Conservation (phyloP, 2,888 invertebrate genomes). For the Danaus chrysippus region DNA sequence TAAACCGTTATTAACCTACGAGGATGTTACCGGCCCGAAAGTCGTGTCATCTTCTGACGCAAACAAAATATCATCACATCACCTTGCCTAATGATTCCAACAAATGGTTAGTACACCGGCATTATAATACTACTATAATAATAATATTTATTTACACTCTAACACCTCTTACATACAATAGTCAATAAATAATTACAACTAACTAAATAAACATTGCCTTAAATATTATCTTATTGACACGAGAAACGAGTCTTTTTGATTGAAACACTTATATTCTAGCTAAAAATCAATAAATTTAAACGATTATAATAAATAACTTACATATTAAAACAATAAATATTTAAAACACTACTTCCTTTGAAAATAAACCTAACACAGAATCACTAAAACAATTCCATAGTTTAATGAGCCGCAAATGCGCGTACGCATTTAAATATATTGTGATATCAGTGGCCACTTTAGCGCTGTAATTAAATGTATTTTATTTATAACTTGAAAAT, state of each 20-base stretch:
- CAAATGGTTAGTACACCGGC: slow-evolving; percentile 45
- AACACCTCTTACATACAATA: too few species aligned
- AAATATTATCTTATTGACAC: too few species aligned
- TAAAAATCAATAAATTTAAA: too few species aligned
- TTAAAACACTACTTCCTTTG: too few species aligned
- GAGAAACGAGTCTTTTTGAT: too few species aligned
- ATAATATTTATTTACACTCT: not conserved
- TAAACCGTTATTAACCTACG: slow-evolving; percentile 7
- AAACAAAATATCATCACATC: slow-evolving; percentile 70
- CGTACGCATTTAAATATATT: slow-evolving; percentile 18
- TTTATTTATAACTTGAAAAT: slow-evolving; percentile 66
- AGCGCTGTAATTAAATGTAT: slow-evolving; percentile 52
- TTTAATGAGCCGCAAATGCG: not conserved
- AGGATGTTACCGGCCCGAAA: slow-evolving; percentile 22
- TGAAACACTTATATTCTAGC: too few species aligned
- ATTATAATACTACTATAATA: slow-evolving; percentile 6
- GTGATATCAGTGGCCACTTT: slow-evolving; percentile 35
- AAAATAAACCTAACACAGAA: too few species aligned
- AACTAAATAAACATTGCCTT: too few species aligned
- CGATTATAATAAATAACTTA: too few species aligned
- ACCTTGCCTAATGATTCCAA: slow-evolving; percentile 59
- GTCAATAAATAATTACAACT: too few species aligned
- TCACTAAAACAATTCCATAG: too few species aligned
- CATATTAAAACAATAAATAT: too few species aligned
- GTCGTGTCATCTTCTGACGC: slow-evolving; percentile 62